These are phyloP conservation scores for Tenthredo amoena DNA, from an alignment of 2,888 invertebrate genomes.

Conservation along the genomic window DNA sequence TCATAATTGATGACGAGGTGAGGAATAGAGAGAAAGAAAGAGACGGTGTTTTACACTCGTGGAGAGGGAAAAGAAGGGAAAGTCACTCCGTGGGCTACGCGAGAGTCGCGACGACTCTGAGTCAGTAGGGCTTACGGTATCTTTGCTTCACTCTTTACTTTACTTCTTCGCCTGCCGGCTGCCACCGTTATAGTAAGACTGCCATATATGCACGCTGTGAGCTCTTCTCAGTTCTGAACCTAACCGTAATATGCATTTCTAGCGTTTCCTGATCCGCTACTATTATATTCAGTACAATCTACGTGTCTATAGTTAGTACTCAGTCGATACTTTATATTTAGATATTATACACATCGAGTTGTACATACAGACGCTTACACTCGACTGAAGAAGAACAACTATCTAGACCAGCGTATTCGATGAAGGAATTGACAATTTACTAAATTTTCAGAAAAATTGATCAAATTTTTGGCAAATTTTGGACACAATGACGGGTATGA, in stretches of 20 bases:
- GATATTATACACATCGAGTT: neutral
- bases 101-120: slow-evolving; percentile 70
- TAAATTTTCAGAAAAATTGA: neutral
- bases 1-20: slow-evolving; percentile 40
- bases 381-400: neutral
- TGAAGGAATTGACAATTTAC: neutral
- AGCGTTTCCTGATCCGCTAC: neutral
- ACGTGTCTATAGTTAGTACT: neutral
- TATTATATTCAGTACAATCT: neutral
- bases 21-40: slow-evolving; percentile 21
- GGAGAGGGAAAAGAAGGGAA: slow-evolving; percentile 73
- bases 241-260: neutral
- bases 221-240: neutral
- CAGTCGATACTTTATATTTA: slow-evolving; percentile 6
- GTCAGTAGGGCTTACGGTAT: slow-evolving; percentile 76
- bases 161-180: neutral
- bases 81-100: slow-evolving; percentile 75
- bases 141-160: slow-evolving; percentile 50
- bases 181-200: slow-evolving; percentile 15
- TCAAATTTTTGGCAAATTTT: neutral
- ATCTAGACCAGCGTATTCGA: neutral
- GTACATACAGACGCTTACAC: neutral
- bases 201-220: neutral
- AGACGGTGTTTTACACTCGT: neutral
- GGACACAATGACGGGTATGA: neutral